These are phyloP conservation scores for Anguilla japonica DNA, from an alignment of 2,113 vertebrate species.

Conservation along the genomic window DNA sequence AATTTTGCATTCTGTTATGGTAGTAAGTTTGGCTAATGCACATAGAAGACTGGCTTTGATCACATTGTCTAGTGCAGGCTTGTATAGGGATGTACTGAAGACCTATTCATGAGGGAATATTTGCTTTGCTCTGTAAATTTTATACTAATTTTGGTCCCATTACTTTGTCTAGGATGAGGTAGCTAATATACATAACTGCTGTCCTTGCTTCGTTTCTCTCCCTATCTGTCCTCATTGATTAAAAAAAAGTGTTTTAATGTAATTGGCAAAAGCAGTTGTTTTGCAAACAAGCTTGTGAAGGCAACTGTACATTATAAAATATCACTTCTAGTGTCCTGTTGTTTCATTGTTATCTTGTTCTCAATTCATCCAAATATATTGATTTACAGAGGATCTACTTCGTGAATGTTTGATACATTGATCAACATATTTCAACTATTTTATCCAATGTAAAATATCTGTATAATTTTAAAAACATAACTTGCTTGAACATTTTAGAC, in stretches of 20 bases:
- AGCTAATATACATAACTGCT: background rate
- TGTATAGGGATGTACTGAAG: background rate
- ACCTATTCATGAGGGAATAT: background rate
- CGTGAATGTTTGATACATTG: background rate
- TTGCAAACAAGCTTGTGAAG: background rate
- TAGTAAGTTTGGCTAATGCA: conserved; percentile 24
- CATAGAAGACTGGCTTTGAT: conserved; percentile 34
- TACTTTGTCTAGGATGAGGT: background rate
- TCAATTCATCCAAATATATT: background rate
- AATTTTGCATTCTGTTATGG: conserved; percentile 31
- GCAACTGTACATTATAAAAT: background rate
- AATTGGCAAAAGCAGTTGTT: background rate
- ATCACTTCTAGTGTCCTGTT: background rate
- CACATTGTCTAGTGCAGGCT: conserved; percentile 17
- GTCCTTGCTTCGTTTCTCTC: background rate
- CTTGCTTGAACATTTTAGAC: background rate
- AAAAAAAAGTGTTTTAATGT: background rate
- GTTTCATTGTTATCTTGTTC: background rate
- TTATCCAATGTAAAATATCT: background rate
- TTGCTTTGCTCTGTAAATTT: background rate
- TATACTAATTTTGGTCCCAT: background rate
- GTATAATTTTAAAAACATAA: background rate
- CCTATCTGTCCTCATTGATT: background rate
- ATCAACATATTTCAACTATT: background rate
- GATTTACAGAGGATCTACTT: background rate